Conservation (phyloP, 2,888 invertebrate species). For the Xiphydria camelus region DNA sequence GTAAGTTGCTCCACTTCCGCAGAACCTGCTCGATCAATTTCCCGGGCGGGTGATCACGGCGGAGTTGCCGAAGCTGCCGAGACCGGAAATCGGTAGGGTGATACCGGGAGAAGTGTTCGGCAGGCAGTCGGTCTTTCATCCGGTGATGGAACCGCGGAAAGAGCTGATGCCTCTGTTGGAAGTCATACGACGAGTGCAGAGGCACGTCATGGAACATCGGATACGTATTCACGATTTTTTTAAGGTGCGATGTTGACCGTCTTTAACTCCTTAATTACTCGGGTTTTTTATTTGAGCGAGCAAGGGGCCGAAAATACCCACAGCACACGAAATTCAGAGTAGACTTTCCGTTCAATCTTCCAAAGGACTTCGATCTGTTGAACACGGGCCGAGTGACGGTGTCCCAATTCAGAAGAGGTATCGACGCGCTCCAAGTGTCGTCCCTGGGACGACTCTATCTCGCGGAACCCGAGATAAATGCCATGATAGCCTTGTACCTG, state of each 20-base stretch:
- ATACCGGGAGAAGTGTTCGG: slow-evolving; percentile 61
- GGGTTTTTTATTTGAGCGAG: no score
- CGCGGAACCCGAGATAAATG: slow-evolving; percentile 66
- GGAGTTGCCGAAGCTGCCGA: slow-evolving; percentile 69
- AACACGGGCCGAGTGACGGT: slow-evolving; percentile 71
- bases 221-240: slow-evolving; percentile 72
- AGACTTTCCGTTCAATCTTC: not conserved
- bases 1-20: slow-evolving; percentile 8
- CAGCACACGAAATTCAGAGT: not conserved
- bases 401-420: slow-evolving; percentile 72
- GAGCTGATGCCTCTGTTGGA: slow-evolving; percentile 62
- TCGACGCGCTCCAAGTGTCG: slow-evolving; percentile 70
- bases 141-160: slow-evolving; percentile 60
- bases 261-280: not conserved
- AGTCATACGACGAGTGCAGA: slow-evolving; percentile 68
- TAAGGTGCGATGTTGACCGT: slow-evolving; percentile 60
- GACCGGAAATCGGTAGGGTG: slow-evolving; percentile 68
- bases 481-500: slow-evolving; percentile 68
- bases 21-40: slow-evolving; percentile 63
- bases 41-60: slow-evolving; percentile 71
- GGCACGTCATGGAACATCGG: slow-evolving; percentile 67
- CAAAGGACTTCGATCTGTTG: slow-evolving; percentile 70
- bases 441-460: slow-evolving; percentile 63
- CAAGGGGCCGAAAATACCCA: not conserved
- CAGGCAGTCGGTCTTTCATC: slow-evolving; percentile 64